These are phyloP conservation scores for Melopsittacus undulatus DNA, from an alignment of 2,797 vertebrate genomes.

Conservation along the genomic window DNA sequence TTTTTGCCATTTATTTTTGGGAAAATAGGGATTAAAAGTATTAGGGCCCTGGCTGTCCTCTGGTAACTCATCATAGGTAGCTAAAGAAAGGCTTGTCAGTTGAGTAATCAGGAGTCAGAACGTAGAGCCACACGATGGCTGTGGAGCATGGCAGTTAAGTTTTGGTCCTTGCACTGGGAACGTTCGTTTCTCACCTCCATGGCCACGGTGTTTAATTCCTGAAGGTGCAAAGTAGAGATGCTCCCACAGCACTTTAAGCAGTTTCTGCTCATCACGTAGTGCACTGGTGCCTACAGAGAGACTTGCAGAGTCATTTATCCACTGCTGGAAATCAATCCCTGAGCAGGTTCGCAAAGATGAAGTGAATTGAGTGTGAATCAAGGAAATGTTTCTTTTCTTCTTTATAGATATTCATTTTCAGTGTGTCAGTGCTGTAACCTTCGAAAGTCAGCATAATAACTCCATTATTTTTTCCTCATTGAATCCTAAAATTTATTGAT, in stretches of 20 bases:
- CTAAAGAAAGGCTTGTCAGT: background rate
- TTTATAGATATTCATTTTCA: background rate
- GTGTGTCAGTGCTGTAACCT: background rate
- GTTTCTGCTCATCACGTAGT: background rate
- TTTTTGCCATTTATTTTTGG: background rate
- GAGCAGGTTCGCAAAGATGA: background rate
- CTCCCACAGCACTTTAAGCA: background rate
- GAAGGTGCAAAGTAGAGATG: background rate
- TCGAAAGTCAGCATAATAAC: background rate
- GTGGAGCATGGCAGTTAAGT: background rate
- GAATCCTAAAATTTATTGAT: background rate
- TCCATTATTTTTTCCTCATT: background rate
- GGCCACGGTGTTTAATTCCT: background rate
- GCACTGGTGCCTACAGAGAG: background rate
- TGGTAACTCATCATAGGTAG: background rate
- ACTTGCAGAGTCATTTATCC: background rate
- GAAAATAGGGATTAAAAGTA: background rate
- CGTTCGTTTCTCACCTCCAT: rapidly evolving
- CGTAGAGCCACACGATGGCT: rapidly evolving
- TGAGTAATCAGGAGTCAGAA: background rate
- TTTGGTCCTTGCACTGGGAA: background rate
- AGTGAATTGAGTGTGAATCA: background rate
- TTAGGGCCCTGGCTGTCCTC: background rate
- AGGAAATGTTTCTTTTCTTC: background rate
- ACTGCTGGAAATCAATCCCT: background rate